Evolutionary conservation across 2,113 vertebrate species (phyloP), one percentile per base, ranked within the genome.

Genomic region (Colaptes auratus): DNA sequence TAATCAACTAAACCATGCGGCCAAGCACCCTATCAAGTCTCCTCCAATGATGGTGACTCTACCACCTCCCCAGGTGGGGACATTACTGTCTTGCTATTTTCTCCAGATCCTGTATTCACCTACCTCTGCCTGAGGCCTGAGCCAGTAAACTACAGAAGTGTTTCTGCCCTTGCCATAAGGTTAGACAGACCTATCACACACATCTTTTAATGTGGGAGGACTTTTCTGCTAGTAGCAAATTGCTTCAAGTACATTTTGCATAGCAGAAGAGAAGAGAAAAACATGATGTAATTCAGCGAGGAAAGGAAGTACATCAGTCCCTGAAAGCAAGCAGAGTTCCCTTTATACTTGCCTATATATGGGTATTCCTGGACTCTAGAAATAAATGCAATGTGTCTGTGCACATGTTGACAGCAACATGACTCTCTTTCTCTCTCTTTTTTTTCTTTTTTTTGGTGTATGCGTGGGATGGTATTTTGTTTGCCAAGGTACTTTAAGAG

Each of bases 401-500:
- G 7, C 39, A 12, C 31, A 35, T 42, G 46, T 93, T 9, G 50
- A 52, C 23, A 52, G 23, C 50, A 25, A 13, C 24, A 52, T 52
- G 50, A 52, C 50, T 52, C 50, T 52, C 50, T 52, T 23, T 21
- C 10, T 10, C 9, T 20, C 11, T 2, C 23, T 6, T 23, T 23
- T 23, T 11, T 50, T 23, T 50, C 11, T 23, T 23, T 50, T 50
- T 10, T 9, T 24, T 21, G 23, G 21, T 52, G 50, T 52, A 52
- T 52, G 50, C 23, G 50, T 52, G 50, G 50, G 50, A 52, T 55
- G 9, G 30, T 70, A 13, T 59, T 88, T 90, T 80, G 10, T 83
- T 90, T 63, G 27, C 24, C 85, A 90, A 63, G 60, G 17, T 72
- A 69, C 46, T 73, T 80, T 20, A 64, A 85, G 48, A 90, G 59